Percentiles rank a stretch among this genome's conserved stretches.
Evolutionary conservation across 1,140 invertebrate species (phyloP).

Genomic region (Pseudomyrmex gracilis): DNA sequence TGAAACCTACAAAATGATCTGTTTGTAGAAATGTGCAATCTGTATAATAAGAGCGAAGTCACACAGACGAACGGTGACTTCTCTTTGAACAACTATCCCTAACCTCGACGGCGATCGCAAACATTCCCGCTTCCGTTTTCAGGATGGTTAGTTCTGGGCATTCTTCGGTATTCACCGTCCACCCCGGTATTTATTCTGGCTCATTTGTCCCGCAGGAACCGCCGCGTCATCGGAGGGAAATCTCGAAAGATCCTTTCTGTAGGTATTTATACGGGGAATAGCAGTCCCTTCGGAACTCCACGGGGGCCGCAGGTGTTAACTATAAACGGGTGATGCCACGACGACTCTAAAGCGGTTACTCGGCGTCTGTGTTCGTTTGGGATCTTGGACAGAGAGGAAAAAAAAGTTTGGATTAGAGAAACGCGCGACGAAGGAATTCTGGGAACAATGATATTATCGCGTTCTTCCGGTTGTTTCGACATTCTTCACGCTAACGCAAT

Average conservation of each 20-base stretch:
- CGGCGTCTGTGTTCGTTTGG: constrained; percentile 28
- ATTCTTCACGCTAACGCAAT: not conserved
- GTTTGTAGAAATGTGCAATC: constrained; percentile 54
- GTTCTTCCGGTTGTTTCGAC: not conserved
- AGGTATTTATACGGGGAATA: constrained; percentile 21
- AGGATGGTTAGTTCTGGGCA: constrained; percentile 80
- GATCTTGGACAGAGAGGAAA: constrained; percentile 19
- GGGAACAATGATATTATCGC: not conserved
- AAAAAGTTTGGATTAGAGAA: not conserved
- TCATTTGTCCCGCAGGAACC: constrained; percentile 79
- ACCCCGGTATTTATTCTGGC: constrained; percentile 82
- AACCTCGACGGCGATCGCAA: constrained; percentile 53
- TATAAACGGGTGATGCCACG: constrained; percentile 63
- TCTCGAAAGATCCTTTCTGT: constrained; percentile 49
- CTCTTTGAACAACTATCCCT: constrained; percentile 32
- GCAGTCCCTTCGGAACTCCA: constrained; percentile 26
- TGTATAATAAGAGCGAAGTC: constrained; percentile 65
- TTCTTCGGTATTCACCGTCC: constrained; percentile 80
- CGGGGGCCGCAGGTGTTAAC: constrained; percentile 74
- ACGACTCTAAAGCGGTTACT: constrained; percentile 32
- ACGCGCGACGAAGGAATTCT: constrained; percentile 11
- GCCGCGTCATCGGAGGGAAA: constrained; percentile 63
- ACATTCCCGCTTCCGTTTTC: constrained; percentile 73
- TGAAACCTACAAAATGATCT: constrained; percentile 47
- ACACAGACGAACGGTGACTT: constrained; percentile 50